A percentile compares a stretch with the other conserved stretches of the same genome.
phyloP scores from a whole-genome alignment of 2,113 vertebrate genomes.

The Coreoperca whiteheadi region DNA sequence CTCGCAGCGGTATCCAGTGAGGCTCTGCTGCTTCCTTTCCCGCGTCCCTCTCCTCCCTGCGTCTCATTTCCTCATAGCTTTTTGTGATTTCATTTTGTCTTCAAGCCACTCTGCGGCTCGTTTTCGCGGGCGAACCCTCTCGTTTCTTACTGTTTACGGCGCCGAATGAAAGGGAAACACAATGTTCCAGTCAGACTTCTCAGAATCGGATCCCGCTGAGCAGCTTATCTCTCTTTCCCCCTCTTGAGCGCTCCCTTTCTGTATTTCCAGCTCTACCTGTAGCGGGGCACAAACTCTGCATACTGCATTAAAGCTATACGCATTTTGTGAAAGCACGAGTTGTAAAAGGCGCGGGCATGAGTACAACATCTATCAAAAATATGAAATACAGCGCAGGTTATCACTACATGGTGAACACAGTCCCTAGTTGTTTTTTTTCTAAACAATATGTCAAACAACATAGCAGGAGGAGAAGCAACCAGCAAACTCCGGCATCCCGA shows the following conservation, averaged over 20 bases:
- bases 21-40: slow-evolving; percentile 27
- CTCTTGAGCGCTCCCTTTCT: background rate
- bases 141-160: slow-evolving; percentile 33
- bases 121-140: slow-evolving; percentile 11
- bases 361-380: background rate
- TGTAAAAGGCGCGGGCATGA: background rate
- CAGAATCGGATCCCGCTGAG: slow-evolving; percentile 31
- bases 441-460: background rate
- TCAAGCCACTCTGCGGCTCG: slow-evolving; percentile 9
- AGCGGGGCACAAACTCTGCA: background rate
- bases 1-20: slow-evolving; percentile 57
- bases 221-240: background rate
- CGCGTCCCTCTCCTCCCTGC: slow-evolving; percentile 15
- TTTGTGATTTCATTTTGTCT: background rate
- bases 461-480: background rate
- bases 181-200: slow-evolving; percentile 31
- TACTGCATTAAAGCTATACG: background rate
- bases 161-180: slow-evolving; percentile 43
- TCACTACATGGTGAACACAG: background rate
- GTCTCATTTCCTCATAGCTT: background rate
- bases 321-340: background rate
- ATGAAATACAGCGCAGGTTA: background rate
- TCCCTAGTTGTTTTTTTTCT: background rate
- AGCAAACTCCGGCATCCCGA: background rate
- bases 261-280: background rate